phyloP scores from a whole-genome alignment of 2,888 invertebrate species.

The Thera obeliscata region DNA sequence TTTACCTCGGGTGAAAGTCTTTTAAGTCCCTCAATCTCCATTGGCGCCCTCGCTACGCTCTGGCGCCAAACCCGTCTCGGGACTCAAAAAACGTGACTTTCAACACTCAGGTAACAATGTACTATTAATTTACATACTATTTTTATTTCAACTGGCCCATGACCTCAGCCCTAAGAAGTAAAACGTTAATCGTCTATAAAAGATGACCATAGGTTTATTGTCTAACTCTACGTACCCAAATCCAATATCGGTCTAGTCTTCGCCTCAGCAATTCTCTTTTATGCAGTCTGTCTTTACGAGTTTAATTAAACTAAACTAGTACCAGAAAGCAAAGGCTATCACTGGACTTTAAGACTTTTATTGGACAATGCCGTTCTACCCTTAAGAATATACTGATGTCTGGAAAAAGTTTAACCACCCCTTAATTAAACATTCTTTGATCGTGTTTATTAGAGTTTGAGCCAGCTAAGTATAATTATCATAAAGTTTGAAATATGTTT shows the following conservation, averaged over 20 bases:
- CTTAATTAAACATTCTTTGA: constrained; percentile 31
- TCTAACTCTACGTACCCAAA: background rate
- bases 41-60: too few relatives aligned
- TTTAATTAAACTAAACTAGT: constrained; percentile 42
- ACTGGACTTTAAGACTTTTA: constrained; percentile 23
- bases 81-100: too few relatives aligned
- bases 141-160: too few relatives aligned
- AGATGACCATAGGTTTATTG: background rate
- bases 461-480: constrained; percentile 18
- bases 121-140: too few relatives aligned
- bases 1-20: too few relatives aligned
- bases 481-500: constrained; percentile 29
- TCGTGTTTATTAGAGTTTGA: constrained; percentile 29
- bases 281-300: constrained; percentile 33
- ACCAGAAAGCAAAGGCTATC: constrained; percentile 23
- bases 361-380: constrained; percentile 11
- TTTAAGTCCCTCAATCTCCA: too few relatives aligned
- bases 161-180: background rate
- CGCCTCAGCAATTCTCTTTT: constrained; percentile 36
- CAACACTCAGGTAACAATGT: too few relatives aligned
- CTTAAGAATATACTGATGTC: constrained; percentile 18
- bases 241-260: constrained; percentile 25
- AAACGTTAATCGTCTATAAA: background rate
- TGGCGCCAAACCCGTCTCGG: too few relatives aligned
- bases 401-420: constrained; percentile 18